Conservation (phyloP, 2,797 vertebrate species). For the Microctenopoma lineatum region DNA sequence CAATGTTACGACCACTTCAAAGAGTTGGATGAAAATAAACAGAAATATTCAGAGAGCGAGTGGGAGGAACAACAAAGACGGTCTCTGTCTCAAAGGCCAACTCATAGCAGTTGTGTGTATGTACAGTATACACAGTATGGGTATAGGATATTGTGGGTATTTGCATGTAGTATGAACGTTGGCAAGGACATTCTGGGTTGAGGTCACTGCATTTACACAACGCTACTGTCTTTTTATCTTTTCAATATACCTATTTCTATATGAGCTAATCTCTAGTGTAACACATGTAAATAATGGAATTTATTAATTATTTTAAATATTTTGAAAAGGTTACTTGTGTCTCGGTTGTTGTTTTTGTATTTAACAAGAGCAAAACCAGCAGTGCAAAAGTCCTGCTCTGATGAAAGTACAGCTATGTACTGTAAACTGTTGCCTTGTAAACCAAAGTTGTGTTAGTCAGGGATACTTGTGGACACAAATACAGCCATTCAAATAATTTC, state of each 20-base stretch:
- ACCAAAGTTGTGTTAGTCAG: too few species aligned
- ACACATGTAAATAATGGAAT: background rate
- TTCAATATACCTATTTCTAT: background rate
- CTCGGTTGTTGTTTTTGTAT: background rate
- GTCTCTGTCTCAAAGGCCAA: conserved; percentile 56
- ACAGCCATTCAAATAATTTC: too few species aligned
- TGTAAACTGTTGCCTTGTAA: too few species aligned
- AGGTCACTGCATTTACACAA: background rate
- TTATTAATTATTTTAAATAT: too few species aligned
- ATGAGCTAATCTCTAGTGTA: background rate
- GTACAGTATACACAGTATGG: conserved; percentile 16
- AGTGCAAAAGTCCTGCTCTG: background rate
- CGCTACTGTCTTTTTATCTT: conserved; percentile 13
- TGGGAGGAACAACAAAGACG: conserved; percentile 56
- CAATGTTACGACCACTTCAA: conserved; percentile 73
- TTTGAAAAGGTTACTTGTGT: conserved; percentile 1
- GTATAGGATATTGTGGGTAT: conserved; percentile 34
- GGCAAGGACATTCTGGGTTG: background rate
- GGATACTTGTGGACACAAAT: too few species aligned
- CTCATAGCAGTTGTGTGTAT: conserved; percentile 30
- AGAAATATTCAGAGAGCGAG: conserved; percentile 59
- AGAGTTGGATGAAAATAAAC: conserved; percentile 64
- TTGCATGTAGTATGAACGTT: conserved; percentile 14
- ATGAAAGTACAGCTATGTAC: background rate
- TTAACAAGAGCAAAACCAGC: background rate